Evolutionary conservation across 2,888 invertebrate genomes (phyloP).

Genomic region (Globia sparganii): DNA sequence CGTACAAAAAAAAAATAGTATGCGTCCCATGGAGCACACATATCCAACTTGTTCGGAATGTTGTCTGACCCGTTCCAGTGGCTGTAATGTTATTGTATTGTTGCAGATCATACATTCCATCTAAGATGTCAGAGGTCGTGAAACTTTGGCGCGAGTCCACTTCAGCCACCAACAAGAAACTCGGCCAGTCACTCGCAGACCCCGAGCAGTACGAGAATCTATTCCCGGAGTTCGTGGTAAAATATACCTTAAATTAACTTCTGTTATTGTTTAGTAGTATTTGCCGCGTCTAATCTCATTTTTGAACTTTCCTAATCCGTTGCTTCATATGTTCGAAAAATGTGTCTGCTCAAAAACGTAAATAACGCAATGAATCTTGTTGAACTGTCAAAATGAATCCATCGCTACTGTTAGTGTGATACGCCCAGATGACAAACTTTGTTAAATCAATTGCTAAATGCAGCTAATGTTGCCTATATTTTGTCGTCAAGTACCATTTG

Average conservation of each 20-base stretch:
- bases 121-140: constrained; percentile 96
- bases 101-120: constrained; percentile 97
- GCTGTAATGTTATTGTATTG: background rate
- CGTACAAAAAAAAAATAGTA: too few relatives aligned
- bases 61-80: background rate
- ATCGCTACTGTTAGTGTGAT: background rate
- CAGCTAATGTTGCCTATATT: background rate
- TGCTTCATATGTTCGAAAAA: background rate
- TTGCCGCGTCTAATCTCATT: background rate
- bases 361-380: background rate
- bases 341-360: background rate
- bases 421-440: background rate
- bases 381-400: background rate
- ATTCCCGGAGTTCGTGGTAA: constrained; percentile 93
- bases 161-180: constrained; percentile 95
- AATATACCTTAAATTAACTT: background rate
- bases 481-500: background rate
- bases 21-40: too few relatives aligned
- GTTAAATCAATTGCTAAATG: background rate
- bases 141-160: constrained; percentile 96
- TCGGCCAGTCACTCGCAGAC: constrained; percentile 98
- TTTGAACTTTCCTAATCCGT: background rate
- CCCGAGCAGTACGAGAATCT: constrained; percentile 98
- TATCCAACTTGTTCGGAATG: background rate
- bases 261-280: background rate